Conservation (phyloP, 1,140 invertebrate species). For the Meteorus sp. region DNA sequence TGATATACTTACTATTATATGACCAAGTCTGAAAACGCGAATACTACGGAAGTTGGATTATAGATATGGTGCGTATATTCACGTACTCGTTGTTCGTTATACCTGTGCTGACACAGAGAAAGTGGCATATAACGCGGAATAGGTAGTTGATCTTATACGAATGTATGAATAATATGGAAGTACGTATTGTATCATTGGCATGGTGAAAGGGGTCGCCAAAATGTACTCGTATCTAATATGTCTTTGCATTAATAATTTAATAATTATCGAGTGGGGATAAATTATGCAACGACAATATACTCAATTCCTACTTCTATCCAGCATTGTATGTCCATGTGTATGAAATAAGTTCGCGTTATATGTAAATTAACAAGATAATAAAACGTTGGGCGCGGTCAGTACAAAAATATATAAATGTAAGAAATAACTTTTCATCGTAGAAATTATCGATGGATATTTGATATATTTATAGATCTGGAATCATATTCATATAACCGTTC, state of each 20-base stretch:
- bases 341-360: neutral
- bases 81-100: neutral
- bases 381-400: neutral
- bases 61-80: too few species aligned
- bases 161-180: neutral
- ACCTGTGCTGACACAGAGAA: neutral
- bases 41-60: too few species aligned
- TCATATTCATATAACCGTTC: too few species aligned
- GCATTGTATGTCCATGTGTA: neutral
- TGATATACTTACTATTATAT: too few species aligned
- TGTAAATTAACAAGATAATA: constrained; percentile 12
- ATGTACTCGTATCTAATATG: too few species aligned
- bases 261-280: neutral
- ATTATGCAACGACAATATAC: neutral
- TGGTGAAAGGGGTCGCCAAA: too few species aligned
- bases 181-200: too few species aligned
- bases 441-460: too few species aligned
- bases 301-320: neutral
- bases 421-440: too few species aligned
- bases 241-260: neutral
- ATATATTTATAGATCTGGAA: too few species aligned
- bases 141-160: constrained; percentile 1
- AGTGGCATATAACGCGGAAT: neutral
- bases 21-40: too few species aligned
- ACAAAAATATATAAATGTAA: too few species aligned